A percentile compares a stretch with the other conserved stretches of the same genome.
Conservation (phyloP, 2,888 invertebrate species). For the Hedychridium roseum region DNA sequence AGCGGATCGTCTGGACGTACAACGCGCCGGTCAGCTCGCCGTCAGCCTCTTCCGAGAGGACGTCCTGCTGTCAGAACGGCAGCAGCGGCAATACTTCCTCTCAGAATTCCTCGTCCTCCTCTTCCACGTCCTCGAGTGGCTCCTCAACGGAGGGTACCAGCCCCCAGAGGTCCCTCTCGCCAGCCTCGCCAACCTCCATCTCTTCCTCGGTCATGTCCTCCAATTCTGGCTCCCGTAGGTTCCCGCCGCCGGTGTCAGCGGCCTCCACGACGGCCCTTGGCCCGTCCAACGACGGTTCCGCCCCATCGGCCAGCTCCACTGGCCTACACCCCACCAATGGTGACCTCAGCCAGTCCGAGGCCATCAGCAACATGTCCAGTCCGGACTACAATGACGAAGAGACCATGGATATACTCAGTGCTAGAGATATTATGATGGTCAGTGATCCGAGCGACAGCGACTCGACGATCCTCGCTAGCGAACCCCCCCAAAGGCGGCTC, state of each 20-base stretch:
- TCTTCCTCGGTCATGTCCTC: slow-evolving; percentile 89
- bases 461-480: slow-evolving; percentile 85
- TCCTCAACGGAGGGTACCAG: slow-evolving; percentile 60
- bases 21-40: slow-evolving; percentile 81
- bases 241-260: slow-evolving; percentile 60
- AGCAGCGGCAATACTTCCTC: slow-evolving; percentile 40
- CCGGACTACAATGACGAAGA: slow-evolving; percentile 90
- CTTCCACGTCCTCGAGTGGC: slow-evolving; percentile 44
- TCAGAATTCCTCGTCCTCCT: slow-evolving; percentile 55
- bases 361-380: slow-evolving; percentile 88
- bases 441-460: slow-evolving; percentile 91
- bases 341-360: slow-evolving; percentile 85
- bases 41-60: slow-evolving; percentile 66
- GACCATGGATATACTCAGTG: slow-evolving; percentile 79
- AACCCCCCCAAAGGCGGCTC: slow-evolving; percentile 70
- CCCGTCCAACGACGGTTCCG: slow-evolving; percentile 33
- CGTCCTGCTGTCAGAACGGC: slow-evolving; percentile 69
- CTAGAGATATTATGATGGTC: slow-evolving; percentile 85
- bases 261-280: slow-evolving; percentile 35
- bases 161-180: slow-evolving; percentile 72
- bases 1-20: slow-evolving; percentile 89
- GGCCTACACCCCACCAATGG: slow-evolving; percentile 65
- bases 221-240: slow-evolving; percentile 74
- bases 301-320: slow-evolving; percentile 26
- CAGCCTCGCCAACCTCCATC: slow-evolving; percentile 84